Percentiles rank a stretch among this genome's conserved stretches.
These are phyloP conservation scores for Campoplex nolae DNA, from an alignment of 2,888 invertebrate species.

Conservation along the genomic window DNA sequence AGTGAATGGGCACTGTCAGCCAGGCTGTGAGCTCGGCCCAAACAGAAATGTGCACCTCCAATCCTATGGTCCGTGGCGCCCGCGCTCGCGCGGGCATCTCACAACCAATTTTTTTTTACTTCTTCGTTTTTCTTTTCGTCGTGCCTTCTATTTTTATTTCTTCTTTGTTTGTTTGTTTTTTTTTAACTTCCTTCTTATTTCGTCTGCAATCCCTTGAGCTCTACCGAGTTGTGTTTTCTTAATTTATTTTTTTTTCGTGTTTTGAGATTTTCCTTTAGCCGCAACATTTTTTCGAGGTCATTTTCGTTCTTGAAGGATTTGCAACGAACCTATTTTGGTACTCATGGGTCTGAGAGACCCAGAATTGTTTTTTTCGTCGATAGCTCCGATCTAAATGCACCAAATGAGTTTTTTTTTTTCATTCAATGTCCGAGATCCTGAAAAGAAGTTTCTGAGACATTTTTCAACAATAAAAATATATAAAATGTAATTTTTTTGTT, in stretches of 20 bases:
- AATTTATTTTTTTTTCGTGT: slow-evolving; percentile 7
- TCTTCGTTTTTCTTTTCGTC: slow-evolving; percentile 50
- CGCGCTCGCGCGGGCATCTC: slow-evolving; percentile 65
- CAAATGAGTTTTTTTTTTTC: not conserved
- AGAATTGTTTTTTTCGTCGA: not conserved
- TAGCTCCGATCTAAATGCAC: not conserved
- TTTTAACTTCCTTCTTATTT: slow-evolving; percentile 45
- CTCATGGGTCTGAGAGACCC: slow-evolving; percentile 3
- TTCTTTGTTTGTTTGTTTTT: not conserved
- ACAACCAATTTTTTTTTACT: slow-evolving; percentile 64
- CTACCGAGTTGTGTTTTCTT: slow-evolving; percentile 17
- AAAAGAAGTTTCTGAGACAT: not conserved
- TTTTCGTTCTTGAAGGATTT: not conserved
- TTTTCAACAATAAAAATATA: not conserved
- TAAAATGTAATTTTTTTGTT: not conserved
- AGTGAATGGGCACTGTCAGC: slow-evolving; percentile 78
- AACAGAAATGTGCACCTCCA: slow-evolving; percentile 72
- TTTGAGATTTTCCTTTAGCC: slow-evolving; percentile 29
- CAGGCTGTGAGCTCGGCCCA: slow-evolving; percentile 70
- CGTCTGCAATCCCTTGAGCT: slow-evolving; percentile 57
- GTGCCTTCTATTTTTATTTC: slow-evolving; percentile 34
- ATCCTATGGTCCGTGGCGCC: slow-evolving; percentile 70
- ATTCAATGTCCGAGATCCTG: not conserved
- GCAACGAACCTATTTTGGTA: not conserved
- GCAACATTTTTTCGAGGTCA: not conserved